Conservation (phyloP, 2,113 vertebrate species). For the Hemibagrus wyckioides region DNA sequence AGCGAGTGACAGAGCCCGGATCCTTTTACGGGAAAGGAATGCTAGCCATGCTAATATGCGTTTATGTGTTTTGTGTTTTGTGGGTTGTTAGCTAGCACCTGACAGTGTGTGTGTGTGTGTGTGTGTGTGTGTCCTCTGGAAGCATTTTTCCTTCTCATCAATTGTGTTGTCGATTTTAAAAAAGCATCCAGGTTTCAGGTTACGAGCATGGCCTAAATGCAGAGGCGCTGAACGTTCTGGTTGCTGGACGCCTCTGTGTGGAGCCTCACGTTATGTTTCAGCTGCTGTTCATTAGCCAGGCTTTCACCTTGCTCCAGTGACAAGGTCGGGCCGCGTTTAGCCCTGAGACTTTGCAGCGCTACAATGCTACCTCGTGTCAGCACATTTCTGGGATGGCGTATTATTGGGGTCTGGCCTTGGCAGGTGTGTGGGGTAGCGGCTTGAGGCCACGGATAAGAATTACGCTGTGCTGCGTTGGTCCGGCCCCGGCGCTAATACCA, state of each 20-base stretch:
- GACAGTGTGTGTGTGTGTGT: slow-evolving; percentile 5
- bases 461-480: slow-evolving; percentile 46
- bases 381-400: slow-evolving; percentile 41
- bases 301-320: slow-evolving; percentile 25
- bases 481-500: slow-evolving; percentile 52
- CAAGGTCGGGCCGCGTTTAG: slow-evolving; percentile 44
- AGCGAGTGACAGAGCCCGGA: neutral
- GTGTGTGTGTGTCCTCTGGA: neutral
- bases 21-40: slow-evolving; percentile 31
- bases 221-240: neutral
- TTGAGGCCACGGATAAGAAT: slow-evolving; percentile 54
- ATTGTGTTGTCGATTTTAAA: slow-evolving; percentile 24
- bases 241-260: slow-evolving; percentile 6
- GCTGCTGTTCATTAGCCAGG: slow-evolving; percentile 19
- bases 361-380: slow-evolving; percentile 17
- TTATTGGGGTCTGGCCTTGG: slow-evolving; percentile 44
- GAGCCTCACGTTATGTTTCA: slow-evolving; percentile 33
- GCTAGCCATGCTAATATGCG: slow-evolving; percentile 43
- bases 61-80: slow-evolving; percentile 16
- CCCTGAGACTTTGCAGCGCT: slow-evolving; percentile 24
- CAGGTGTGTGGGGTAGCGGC: slow-evolving; percentile 44
- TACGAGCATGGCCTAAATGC: slow-evolving; percentile 25
- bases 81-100: slow-evolving; percentile 33
- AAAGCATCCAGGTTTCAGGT: slow-evolving; percentile 22
- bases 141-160: slow-evolving; percentile 23